phyloP scores from a whole-genome alignment of 2,797 vertebrate species.

The Erethizon dorsatum region DNA sequence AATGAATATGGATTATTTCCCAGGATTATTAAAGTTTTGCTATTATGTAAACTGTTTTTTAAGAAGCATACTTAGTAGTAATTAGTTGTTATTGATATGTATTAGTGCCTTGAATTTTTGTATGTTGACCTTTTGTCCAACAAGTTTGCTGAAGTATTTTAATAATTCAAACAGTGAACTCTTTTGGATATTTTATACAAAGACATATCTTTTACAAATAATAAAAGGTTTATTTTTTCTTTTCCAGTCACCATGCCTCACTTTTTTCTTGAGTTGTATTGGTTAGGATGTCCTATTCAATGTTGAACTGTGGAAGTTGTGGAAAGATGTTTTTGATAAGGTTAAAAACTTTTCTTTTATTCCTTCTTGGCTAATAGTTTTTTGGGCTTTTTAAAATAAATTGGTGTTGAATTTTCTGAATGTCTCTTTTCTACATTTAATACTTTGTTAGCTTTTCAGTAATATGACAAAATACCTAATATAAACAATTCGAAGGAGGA shows the following conservation, averaged over 20 bases:
- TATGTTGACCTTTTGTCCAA: neutral
- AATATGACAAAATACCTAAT: neutral
- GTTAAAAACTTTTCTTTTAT: conserved; percentile 11
- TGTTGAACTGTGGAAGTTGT: neutral
- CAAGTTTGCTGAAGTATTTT: neutral
- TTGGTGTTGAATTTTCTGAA: neutral
- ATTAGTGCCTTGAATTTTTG: neutral
- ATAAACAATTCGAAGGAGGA: neutral
- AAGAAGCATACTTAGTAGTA: neutral
- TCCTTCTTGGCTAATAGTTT: neutral
- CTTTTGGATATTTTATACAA: neutral
- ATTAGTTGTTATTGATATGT: neutral
- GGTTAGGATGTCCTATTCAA: neutral
- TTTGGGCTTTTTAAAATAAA: neutral
- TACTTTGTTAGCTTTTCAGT: neutral
- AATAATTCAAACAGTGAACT: neutral
- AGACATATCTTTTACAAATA: neutral
- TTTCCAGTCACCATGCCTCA: neutral
- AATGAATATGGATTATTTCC: neutral
- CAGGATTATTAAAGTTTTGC: neutral
- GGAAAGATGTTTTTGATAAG: neutral
- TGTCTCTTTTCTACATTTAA: neutral
- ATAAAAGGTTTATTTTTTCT: neutral
- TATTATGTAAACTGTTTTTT: neutral
- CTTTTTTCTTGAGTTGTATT: neutral